Percentiles rank a stretch among this genome's conserved stretches.
phyloP scores from a whole-genome alignment of 2,113 vertebrate genomes.

The Ceuthmochares aereus region DNA sequence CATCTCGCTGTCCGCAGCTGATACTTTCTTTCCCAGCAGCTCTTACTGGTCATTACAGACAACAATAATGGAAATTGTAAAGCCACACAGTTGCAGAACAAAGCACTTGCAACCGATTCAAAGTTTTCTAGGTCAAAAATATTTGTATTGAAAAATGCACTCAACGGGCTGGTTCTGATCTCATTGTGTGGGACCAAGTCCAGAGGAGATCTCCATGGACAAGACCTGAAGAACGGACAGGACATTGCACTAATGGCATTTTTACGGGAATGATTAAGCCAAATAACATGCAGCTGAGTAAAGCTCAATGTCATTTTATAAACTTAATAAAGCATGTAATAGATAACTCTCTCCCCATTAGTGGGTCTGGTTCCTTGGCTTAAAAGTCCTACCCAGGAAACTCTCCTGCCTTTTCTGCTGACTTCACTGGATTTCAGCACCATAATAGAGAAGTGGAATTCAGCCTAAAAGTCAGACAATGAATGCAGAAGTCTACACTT shows the following conservation, averaged over 20 bases:
- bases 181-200: neutral
- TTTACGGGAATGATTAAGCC: neutral
- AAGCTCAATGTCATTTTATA: neutral
- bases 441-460: constrained; percentile 28
- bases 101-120: neutral
- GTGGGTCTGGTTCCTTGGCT: neutral
- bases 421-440: neutral
- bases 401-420: constrained; percentile 46
- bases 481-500: constrained; percentile 58
- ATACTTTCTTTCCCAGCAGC: neutral
- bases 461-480: neutral
- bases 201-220: neutral
- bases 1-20: neutral
- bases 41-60: neutral
- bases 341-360: neutral
- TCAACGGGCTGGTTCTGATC: neutral
- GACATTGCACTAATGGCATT: accelerated
- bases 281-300: neutral
- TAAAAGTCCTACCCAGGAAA: constrained; percentile 8
- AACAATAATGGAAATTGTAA: neutral
- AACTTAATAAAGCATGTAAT: neutral
- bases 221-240: neutral
- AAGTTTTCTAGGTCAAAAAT: neutral
- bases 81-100: neutral
- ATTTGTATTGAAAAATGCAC: neutral